Evolutionary conservation across 2,888 invertebrate species (phyloP).

Genomic region (Coleophora flavipennella): DNA sequence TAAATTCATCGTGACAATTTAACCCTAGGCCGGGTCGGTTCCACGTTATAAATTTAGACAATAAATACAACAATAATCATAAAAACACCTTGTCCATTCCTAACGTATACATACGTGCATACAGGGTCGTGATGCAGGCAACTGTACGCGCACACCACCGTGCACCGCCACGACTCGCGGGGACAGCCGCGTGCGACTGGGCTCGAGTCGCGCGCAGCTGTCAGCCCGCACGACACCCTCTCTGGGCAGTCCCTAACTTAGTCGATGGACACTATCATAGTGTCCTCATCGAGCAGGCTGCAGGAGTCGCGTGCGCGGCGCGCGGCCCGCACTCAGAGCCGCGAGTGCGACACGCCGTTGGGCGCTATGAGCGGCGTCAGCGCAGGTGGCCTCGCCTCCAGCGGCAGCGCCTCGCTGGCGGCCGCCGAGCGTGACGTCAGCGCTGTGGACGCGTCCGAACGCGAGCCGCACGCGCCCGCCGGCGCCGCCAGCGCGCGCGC

Average conservation of each 20-base stretch:
- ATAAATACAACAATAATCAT: too few species aligned
- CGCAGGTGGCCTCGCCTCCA: constrained; percentile 45
- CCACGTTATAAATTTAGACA: neutral
- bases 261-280: constrained; percentile 53
- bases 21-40: constrained; percentile 47
- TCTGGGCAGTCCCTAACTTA: constrained; percentile 19
- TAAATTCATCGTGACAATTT: constrained; percentile 68
- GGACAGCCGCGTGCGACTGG: constrained; percentile 36
- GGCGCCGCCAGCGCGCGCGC: constrained; percentile 27
- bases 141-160: too few species aligned
- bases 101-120: too few species aligned
- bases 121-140: too few species aligned
- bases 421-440: constrained; percentile 48
- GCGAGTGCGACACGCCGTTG: constrained; percentile 51
- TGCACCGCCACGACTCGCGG: too few species aligned
- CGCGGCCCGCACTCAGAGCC: constrained; percentile 57
- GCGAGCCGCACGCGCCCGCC: constrained; percentile 31
- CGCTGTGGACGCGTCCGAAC: constrained; percentile 49
- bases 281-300: constrained; percentile 44
- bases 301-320: constrained; percentile 40
- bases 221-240: constrained; percentile 8
- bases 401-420: constrained; percentile 34
- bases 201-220: constrained; percentile 36
- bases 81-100: too few species aligned
- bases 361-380: constrained; percentile 48